Base-by-base conservation (phyloP, 1,140 invertebrate species). In the Caenorhabditis tropicalis region DNA sequence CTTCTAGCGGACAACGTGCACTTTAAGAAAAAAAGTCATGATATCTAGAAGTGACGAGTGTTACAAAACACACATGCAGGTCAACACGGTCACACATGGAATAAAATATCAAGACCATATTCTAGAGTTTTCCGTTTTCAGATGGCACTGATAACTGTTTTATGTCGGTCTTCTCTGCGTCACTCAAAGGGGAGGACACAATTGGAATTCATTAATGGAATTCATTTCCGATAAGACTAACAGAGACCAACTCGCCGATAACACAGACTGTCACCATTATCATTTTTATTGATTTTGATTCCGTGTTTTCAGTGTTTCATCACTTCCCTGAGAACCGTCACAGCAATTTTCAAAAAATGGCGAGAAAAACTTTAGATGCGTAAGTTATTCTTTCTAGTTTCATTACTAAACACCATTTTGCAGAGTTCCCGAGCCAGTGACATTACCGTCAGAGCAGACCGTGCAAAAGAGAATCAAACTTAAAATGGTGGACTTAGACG, bases 401-500 rank as follows among this genome's bases (percentile, higher is more conserved):
- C n/a, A 7, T 7, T 51, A 3, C 9, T 16, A 7, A 21, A 51
- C 15, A 0, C 19, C 9, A 16, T 21, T 29, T 58, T 58, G 12
- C 74, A 43, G 70, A 58, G 74, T 84, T 60, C 49, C 36, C 16
- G 46, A 79, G 48, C 49, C 48, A 24, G 33, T 74, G 24, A 36
- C 24, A 16, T 12, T 74, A 0, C 65, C 65, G 1, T 43, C 65
- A 10, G 65, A 74, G n/a, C 19, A 74, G 24, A 43, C 36, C 6
- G 65, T 74, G 0, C 65, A 74, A 43, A 74, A 74, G 29, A 27
- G 79, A 2, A 51, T 81, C 12, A 84, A 84, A 43, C 49, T 84
- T 6, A 84, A 51, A 80, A 79, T 84, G 33, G 58, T 84, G 6
- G 83, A 84, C 21, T 81, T 79, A 3, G 83, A 84, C 5, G 65